Percentiles rank a stretch among this genome's conserved stretches.
phyloP scores from a whole-genome alignment of 1,140 invertebrate species.

The Drosophila triauraria region DNA sequence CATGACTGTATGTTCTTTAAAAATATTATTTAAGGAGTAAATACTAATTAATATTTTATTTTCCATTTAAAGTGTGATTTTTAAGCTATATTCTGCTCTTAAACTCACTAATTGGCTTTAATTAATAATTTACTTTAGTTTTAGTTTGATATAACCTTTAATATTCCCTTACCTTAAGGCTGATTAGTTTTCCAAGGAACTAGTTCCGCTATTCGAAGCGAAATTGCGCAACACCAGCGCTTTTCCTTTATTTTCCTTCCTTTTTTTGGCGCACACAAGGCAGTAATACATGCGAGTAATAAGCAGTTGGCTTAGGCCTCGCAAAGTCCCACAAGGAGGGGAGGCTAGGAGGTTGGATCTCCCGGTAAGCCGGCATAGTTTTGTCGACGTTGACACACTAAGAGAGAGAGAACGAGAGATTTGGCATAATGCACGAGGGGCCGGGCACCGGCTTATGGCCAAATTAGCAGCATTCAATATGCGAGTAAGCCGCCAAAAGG shows the following conservation, averaged over 20 bases:
- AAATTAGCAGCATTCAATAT: slow-evolving; percentile 82
- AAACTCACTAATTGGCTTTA: too few relatives aligned
- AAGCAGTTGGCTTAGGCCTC: slow-evolving; percentile 71
- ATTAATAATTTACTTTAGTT: too few relatives aligned
- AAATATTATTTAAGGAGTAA: too few relatives aligned
- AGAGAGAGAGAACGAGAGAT: slow-evolving; percentile 35
- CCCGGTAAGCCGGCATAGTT: slow-evolving; percentile 42
- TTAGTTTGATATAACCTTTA: too few relatives aligned
- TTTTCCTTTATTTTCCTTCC: slow-evolving; percentile 11
- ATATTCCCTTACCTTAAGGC: too few relatives aligned
- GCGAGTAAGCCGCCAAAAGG: slow-evolving; percentile 43
- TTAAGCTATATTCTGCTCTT: too few relatives aligned
- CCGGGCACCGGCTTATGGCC: slow-evolving; percentile 64
- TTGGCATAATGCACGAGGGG: slow-evolving; percentile 59
- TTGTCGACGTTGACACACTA: slow-evolving; percentile 56
- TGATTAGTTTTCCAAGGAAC: slow-evolving; percentile 6
- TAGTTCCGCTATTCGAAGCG: slow-evolving; percentile 13
- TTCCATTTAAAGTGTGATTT: too few relatives aligned
- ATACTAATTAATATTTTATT: too few relatives aligned
- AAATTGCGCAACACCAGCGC: slow-evolving; percentile 28
- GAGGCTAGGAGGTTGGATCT: slow-evolving; percentile 4
- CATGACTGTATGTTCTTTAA: neutral
- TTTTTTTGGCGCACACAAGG: slow-evolving; percentile 36
- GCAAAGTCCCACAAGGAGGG: slow-evolving; percentile 28
- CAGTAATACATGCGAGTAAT: slow-evolving; percentile 57